Evolutionary conservation across 1,140 invertebrate species (phyloP), one percentile per base, ranked within the genome.

Genomic region (Drosophila parvula): DNA sequence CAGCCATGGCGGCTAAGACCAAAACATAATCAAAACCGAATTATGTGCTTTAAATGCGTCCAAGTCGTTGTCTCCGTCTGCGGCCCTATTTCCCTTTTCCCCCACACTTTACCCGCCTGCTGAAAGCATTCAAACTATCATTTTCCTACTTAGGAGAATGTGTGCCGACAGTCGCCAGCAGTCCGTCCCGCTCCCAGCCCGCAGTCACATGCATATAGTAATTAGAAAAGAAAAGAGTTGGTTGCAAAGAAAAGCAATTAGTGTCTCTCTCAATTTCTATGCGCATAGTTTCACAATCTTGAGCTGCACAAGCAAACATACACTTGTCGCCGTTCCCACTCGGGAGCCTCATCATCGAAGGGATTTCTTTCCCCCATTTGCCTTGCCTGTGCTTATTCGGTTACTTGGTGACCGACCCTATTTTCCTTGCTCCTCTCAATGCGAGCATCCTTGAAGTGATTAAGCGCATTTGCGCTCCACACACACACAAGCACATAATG

Each of bases 1-100:
- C 34, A 44, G 63, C 55, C 44, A 59, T 41, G 44, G 48, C 40
- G 60, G 64, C 69, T 85, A 70, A 81, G 74, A 81, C 84, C 85
- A 90, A 89, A 89, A 90, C 84, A 89, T 89, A 89, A 89, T 89
- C 84, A 89, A 89, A 89, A 89, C 84, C 84, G 81, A 89, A 89
- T 89, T 89, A 89, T 90, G 85, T 89, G 74, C 84, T 89, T 89
- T 89, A 89, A 89, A 89, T 89, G 84, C 84, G 84, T 79, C 60
- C 70, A 73, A 59, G 61, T 75, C 62, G 71, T 43, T 56, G 69
- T 64, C 59, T 47, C 27, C 58, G 58, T 70, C 44, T 45, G 51
- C 30, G 18, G 34, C 58, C 16, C 28, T 36, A 12, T 36, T 10
- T 18, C 59, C 53, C 62, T 30, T 71, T 51, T 47, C 43, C 58